Evolutionary conservation across 2,888 invertebrate genomes (phyloP), one percentile per base, ranked within the genome.

Genomic region (Chrysotoxum bicinctum): DNA sequence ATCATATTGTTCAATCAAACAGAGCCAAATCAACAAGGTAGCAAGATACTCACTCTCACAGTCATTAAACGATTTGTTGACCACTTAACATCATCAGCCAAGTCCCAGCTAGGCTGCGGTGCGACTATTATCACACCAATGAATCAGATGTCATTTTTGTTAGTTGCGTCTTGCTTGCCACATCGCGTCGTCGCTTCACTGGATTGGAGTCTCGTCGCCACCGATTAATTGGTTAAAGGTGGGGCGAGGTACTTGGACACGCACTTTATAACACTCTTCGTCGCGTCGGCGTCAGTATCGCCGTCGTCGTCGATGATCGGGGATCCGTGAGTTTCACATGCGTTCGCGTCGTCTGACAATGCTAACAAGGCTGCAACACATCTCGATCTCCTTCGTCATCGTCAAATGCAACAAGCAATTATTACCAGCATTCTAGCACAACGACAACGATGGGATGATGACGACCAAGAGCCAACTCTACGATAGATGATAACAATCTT

Each of bases 191-290:
- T 30, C 9, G 5, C 12, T 45, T 19, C 45, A 64, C 43, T 62
- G n/a, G 21, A 60, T 60, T 60, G 45, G 40, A 40, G 64, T 30
- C 26, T 35, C 77, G 14, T 12, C 35, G 56, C 21, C 60, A 54
- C 52, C 68, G 23, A 68, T 80, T 80, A 69, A 80, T 74, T 75
- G 75, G 45, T 40, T 45, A 69, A 26, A 37, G 75, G 45, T 69
- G 35, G 54, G 62, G 74, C 60, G 26, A 45, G 32, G 21, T 40
- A 52, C 26, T 30, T 30, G 40, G 0, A 79, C 69, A 83, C 78
- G 78, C 83, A 83, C 83, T 83, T 78, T 83, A 45, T 69, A 83
- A 79, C 83, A 74, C 83, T 77, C 73, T 32, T 32, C 40, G 1
- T 7, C 3, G 3, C 72, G 37, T 23, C 12, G 56, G 12, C 19